Evolutionary conservation across 2,797 vertebrate species (phyloP).

Genomic region (Hylomyscus alleni): DNA sequence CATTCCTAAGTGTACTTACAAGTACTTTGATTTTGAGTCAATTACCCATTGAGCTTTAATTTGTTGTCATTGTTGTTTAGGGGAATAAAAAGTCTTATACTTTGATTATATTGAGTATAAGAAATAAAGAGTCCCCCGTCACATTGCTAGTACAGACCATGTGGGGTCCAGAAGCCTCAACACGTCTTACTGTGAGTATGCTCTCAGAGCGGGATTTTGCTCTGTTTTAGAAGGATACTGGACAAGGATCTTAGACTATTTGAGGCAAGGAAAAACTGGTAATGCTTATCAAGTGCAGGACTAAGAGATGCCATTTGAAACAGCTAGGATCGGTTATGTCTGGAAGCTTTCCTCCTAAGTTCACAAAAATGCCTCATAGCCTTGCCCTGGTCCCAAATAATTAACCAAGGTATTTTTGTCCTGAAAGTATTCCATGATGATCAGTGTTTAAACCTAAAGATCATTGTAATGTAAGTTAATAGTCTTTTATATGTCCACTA

Average conservation of each 20-base stretch:
- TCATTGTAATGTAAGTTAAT: background rate
- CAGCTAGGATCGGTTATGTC: background rate
- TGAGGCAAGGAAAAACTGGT: background rate
- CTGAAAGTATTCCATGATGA: background rate
- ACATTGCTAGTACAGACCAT: background rate
- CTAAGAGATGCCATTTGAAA: background rate
- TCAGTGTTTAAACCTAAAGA: background rate
- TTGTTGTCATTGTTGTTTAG: slow-evolving; percentile 21
- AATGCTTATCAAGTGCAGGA: background rate
- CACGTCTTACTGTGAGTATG: background rate
- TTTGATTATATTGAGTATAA: background rate
- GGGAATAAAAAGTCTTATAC: background rate
- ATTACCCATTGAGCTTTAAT: slow-evolving; percentile 57
- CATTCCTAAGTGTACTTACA: slow-evolving; percentile 41
- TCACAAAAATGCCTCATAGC: background rate
- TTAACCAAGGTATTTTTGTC: background rate
- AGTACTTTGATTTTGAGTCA: slow-evolving; percentile 60
- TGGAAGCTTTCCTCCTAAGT: background rate
- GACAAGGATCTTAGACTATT: background rate
- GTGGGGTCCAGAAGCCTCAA: background rate
- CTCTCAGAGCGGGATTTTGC: background rate
- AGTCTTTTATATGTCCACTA: background rate
- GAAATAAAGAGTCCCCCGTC: background rate
- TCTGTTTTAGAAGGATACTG: background rate
- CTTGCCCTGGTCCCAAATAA: background rate